Percentiles rank a stretch among this genome's conserved stretches.
phyloP scores from a whole-genome alignment of 53 echinoderm and acorn worm genomes.

The Patiria pectinifera region DNA sequence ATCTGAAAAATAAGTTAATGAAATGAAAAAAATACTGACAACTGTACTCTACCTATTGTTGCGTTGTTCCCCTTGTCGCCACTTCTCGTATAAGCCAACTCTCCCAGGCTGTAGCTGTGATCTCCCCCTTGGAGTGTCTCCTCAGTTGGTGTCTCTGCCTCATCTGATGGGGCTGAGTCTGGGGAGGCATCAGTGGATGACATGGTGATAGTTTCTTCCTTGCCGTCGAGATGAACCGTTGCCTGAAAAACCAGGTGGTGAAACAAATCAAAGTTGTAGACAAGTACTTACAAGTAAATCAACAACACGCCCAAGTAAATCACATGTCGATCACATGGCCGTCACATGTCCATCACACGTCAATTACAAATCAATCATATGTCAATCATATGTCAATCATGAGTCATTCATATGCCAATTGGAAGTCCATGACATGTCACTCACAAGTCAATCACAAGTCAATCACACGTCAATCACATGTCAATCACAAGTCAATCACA shows the following conservation, averaged over 20 bases:
- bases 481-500: no score
- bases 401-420: no score
- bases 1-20: neutral
- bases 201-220: conserved; percentile 54
- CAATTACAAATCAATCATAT: no score
- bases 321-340: no score
- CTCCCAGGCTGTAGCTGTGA: conserved; percentile 78
- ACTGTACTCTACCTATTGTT: conserved; percentile 80
- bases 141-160: neutral
- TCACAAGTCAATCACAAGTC: no score
- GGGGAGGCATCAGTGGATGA: neutral
- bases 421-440: no score
- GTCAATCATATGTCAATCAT: no score
- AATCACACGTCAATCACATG: no score
- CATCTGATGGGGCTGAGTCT: conserved; percentile 7
- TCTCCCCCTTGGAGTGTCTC: conserved; percentile 38
- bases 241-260: conserved; percentile 52
- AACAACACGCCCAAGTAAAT: neutral
- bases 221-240: conserved; percentile 81
- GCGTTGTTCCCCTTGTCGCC: conserved; percentile 94
- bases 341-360: no score
- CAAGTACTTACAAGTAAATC: neutral
- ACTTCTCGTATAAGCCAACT: conserved; percentile 95
- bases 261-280: neutral
- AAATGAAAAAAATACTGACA: neutral